phyloP scores from a whole-genome alignment of 1,140 invertebrate species.

The Drosophila varians region DNA sequence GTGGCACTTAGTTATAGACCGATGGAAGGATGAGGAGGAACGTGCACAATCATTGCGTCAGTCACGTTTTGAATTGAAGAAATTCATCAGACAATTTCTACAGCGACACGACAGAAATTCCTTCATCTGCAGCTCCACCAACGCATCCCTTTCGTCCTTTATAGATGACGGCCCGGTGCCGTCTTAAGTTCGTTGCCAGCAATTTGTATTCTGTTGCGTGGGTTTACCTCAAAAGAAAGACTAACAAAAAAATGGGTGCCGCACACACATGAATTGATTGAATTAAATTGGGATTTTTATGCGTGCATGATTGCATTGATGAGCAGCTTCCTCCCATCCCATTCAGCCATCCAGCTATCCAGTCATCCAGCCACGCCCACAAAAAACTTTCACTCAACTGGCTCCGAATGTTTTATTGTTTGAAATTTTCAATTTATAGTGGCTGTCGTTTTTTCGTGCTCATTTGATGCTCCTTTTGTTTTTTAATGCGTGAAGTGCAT shows the following conservation, averaged over 20 bases:
- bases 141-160: constrained; percentile 9
- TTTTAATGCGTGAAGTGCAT: constrained; percentile 45
- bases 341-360: constrained; percentile 2
- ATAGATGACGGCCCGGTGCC: constrained; percentile 9
- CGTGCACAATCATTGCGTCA: constrained; percentile 79
- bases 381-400: constrained; percentile 1
- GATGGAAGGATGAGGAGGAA: constrained; percentile 38
- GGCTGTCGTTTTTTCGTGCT: constrained; percentile 32
- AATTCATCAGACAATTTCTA: constrained; percentile 75
- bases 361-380: background rate
- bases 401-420: constrained; percentile 53
- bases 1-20: constrained; percentile 74
- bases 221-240: constrained; percentile 37
- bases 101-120: constrained; percentile 49
- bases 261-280: constrained; percentile 61
- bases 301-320: constrained; percentile 74
- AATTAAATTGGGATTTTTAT: constrained; percentile 79
- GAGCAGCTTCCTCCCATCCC: constrained; percentile 37
- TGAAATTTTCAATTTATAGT: constrained; percentile 62
- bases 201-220: constrained; percentile 66
- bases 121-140: constrained; percentile 10
- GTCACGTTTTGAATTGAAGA: constrained; percentile 80
- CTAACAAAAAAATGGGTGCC: constrained; percentile 5
- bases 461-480: constrained; percentile 35
- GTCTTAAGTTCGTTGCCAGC: constrained; percentile 35